These are phyloP conservation scores for Coronaproctus castanopsis DNA, from an alignment of 2,888 invertebrate genomes.

Conservation along the genomic window DNA sequence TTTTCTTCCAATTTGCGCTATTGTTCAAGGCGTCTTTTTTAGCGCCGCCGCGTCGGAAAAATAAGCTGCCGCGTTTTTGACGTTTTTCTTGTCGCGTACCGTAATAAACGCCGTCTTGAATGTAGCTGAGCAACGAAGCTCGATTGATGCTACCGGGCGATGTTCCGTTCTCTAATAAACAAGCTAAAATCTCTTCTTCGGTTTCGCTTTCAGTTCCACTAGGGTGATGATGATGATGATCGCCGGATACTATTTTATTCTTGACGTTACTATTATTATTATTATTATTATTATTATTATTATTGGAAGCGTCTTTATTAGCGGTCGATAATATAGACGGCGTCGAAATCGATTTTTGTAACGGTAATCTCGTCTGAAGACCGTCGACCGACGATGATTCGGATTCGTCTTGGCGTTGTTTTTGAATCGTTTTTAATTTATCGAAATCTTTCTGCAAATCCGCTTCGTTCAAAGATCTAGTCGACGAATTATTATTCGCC, in stretches of 20 bases:
- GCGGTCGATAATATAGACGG: constrained; percentile 56
- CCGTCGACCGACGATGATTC: background rate
- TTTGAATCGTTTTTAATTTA: constrained; percentile 31
- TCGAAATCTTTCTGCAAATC: constrained; percentile 56
- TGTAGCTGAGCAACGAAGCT: background rate
- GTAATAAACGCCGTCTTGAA: constrained; percentile 14
- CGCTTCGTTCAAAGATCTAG: constrained; percentile 72
- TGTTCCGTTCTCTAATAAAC: constrained; percentile 1
- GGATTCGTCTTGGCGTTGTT: background rate
- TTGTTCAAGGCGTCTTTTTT: constrained; percentile 49
- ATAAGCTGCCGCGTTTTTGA: constrained; percentile 68
- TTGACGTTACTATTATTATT: background rate
- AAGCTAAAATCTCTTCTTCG: constrained; percentile 40
- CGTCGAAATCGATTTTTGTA: constrained; percentile 77
- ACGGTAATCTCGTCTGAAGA: constrained; percentile 45
- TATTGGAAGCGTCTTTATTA: background rate
- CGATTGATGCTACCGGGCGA: background rate
- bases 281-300: constrained; percentile 8
- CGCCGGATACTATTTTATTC: background rate
- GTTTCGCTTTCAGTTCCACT: constrained; percentile 56
- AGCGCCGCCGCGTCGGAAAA: too few relatives aligned
- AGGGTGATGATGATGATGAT: constrained; percentile 24
- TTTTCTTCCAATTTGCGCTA: background rate
- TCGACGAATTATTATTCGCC: constrained; percentile 32
- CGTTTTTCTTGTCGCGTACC: constrained; percentile 62